Percentiles rank a stretch among this genome's conserved stretches.
phyloP scores from a whole-genome alignment of 2,113 vertebrate genomes.

The human (Homo sapiens) region DNA sequence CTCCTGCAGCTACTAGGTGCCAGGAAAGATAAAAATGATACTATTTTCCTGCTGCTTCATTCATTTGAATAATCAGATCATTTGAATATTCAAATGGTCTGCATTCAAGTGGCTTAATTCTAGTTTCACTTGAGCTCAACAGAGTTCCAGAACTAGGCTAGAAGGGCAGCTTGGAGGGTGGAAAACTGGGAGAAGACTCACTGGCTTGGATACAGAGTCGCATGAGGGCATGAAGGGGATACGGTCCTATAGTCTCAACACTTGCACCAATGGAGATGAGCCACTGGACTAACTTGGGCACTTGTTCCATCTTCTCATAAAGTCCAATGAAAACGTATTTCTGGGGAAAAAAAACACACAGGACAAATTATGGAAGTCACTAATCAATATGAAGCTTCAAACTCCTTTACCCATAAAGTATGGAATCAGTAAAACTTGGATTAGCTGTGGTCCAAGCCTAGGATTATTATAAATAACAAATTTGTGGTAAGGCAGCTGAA shows the following conservation, averaged over 20 bases:
- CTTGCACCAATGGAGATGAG: slow-evolving; percentile 82
- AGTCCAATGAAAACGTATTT: slow-evolving; percentile 69
- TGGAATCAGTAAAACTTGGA: not conserved
- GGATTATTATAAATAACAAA: not conserved
- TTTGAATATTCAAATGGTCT: not conserved
- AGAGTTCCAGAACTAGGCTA: not conserved
- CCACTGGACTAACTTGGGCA: slow-evolving; percentile 83
- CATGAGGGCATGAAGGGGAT: slow-evolving; percentile 84
- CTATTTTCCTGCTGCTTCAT: not conserved
- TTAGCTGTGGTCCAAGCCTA: not conserved
- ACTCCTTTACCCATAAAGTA: not conserved
- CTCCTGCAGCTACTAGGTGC: not conserved
- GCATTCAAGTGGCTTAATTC: not conserved
- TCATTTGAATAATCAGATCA: not conserved
- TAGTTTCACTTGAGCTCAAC: not conserved
- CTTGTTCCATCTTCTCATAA: slow-evolving; percentile 76
- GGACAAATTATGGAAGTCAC: not conserved
- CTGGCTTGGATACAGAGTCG: slow-evolving; percentile 85
- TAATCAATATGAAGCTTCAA: not conserved
- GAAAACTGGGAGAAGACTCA: slow-evolving; percentile 66
- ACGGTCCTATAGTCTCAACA: slow-evolving; percentile 81
- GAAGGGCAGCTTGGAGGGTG: not conserved
- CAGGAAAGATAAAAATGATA: not conserved
- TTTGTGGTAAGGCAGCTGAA: not conserved
- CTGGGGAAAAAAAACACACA: slow-evolving; percentile 61